Conservation (phyloP, 2,113 vertebrate species). For the Sinocyclocheilus anshuiensis region DNA sequence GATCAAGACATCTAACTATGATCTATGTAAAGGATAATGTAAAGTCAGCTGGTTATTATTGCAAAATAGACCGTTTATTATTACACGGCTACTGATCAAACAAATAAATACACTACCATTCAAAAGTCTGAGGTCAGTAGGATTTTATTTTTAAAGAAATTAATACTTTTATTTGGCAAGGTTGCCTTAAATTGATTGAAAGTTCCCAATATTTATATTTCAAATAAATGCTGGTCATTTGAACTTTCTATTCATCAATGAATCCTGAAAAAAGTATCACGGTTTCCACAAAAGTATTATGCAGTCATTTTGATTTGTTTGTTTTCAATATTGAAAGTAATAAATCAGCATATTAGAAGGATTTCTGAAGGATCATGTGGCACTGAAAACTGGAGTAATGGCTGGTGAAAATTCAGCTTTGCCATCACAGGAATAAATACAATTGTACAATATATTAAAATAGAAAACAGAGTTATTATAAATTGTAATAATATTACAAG, state of each 20-base stretch:
- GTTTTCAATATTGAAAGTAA: not conserved
- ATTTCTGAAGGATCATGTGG: not conserved
- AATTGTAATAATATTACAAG: not conserved
- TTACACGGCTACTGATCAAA: constrained; percentile 3
- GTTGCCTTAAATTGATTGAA: not conserved
- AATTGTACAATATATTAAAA: not conserved
- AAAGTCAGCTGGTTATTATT: not conserved
- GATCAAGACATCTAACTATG: not conserved
- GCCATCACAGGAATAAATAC: not conserved
- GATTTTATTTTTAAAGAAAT: not conserved
- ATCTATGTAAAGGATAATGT: not conserved
- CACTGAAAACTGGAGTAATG: not conserved
- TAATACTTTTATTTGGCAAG: not conserved
- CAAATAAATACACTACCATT: not conserved
- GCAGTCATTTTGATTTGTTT: not conserved
- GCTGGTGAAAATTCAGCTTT: not conserved
- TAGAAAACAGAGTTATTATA: not conserved
- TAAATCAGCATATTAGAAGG: not conserved
- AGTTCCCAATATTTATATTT: not conserved
- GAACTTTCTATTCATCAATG: not conserved
- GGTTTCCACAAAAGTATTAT: not conserved
- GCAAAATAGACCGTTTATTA: not conserved
- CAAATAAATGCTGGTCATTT: not conserved
- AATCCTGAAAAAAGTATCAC: not conserved
- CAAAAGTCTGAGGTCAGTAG: not conserved